Conservation (phyloP, 2,888 invertebrate species). For the Lithophane socia region DNA sequence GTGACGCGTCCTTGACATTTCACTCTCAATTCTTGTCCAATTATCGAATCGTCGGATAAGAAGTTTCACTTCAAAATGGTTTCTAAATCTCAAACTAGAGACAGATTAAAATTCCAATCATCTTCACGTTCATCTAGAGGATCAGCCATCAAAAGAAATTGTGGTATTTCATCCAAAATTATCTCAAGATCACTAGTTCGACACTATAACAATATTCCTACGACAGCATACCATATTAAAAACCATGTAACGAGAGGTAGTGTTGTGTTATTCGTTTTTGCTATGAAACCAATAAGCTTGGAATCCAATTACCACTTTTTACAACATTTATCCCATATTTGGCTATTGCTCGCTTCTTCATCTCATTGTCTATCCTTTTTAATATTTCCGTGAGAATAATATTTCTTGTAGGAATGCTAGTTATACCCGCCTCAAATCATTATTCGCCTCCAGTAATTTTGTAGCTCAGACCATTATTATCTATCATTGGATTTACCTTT, state of each 20-base stretch:
- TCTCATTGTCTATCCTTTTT: conserved; percentile 16
- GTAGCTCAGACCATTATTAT: background rate
- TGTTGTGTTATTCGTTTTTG: conserved; percentile 52
- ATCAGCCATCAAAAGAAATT: background rate
- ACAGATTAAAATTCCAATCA: background rate
- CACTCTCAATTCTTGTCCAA: no score
- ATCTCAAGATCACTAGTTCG: background rate
- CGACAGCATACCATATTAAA: conserved; percentile 32
- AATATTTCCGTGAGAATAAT: conserved; percentile 38
- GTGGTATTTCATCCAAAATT: background rate
- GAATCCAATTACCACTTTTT: conserved; percentile 52
- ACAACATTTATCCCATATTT: conserved; percentile 53
- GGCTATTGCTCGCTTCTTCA: conserved; percentile 41
- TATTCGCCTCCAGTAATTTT: background rate
- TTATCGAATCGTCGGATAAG: no score
- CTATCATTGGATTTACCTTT: background rate
- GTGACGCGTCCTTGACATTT: no score
- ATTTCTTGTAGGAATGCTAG: conserved; percentile 1
- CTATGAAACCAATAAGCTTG: conserved; percentile 55
- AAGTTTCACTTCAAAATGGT: background rate
- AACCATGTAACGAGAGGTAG: conserved; percentile 28
- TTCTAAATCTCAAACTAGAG: background rate
- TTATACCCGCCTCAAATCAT: background rate
- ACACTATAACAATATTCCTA: background rate
- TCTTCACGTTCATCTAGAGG: background rate